These are phyloP conservation scores for Leucoptera coffeella DNA, from an alignment of 2,888 invertebrate genomes.

Conservation along the genomic window DNA sequence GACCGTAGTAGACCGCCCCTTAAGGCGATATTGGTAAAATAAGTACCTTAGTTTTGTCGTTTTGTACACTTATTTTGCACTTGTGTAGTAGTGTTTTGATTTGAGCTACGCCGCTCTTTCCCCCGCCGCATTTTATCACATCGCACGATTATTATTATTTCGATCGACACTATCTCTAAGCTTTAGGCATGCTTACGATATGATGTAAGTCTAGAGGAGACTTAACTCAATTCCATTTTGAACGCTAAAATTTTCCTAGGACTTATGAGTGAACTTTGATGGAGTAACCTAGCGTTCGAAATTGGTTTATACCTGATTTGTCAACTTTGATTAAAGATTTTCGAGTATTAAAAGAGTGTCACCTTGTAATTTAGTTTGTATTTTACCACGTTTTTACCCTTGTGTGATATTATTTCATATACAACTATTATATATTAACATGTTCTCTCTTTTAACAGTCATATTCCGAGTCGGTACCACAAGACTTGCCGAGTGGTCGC, in stretches of 20 bases:
- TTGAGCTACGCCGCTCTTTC: constrained; percentile 50
- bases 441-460: constrained; percentile 17
- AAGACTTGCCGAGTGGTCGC: constrained; percentile 64
- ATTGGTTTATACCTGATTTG: too few relatives aligned
- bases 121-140: constrained; percentile 49
- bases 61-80: constrained; percentile 48
- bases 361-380: constrained; percentile 1
- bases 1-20: constrained; percentile 44
- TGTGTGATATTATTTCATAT: constrained; percentile 2
- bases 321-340: too few relatives aligned
- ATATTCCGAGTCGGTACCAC: constrained; percentile 70
- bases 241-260: too few relatives aligned
- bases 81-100: constrained; percentile 46
- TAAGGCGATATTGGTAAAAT: constrained; percentile 46
- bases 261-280: too few relatives aligned
- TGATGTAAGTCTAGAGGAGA: too few relatives aligned
- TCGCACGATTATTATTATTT: constrained; percentile 49
- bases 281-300: too few relatives aligned
- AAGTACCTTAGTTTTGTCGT: constrained; percentile 24
- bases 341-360: too few relatives aligned
- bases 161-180: constrained; percentile 34
- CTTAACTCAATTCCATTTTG: too few relatives aligned
- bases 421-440: constrained; percentile 1
- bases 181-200: constrained; percentile 49
- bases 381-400: not conserved